Conservation (phyloP, 2,888 invertebrate species). For the Trachelus troglodyta region DNA sequence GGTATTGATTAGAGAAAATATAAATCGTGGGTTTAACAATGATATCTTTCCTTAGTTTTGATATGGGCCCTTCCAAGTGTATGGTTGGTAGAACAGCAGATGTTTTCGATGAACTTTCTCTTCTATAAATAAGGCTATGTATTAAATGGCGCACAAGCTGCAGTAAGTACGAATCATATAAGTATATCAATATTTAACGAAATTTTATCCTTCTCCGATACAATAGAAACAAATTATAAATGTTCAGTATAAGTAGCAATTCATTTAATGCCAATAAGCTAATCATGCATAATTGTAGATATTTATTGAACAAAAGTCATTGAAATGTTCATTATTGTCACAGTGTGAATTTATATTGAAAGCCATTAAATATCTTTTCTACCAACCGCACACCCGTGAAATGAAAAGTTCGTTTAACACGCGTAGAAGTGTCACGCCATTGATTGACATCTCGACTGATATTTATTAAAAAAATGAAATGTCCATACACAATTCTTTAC, state of each 20-base stretch:
- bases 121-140: background rate
- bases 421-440: conserved; percentile 7
- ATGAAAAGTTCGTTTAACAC: background rate
- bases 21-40: conserved; percentile 12
- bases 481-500: conserved; percentile 12
- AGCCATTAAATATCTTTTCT: background rate
- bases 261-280: background rate
- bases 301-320: no score
- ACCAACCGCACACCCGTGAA: conserved; percentile 10
- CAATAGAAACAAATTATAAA: background rate
- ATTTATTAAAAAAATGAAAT: conserved; percentile 9
- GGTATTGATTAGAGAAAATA: conserved; percentile 18
- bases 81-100: conserved; percentile 39
- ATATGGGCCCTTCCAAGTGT: conserved; percentile 27
- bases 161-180: background rate
- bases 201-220: background rate
- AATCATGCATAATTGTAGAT: background rate
- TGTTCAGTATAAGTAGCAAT: background rate
- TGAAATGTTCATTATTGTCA: no score
- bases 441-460: conserved; percentile 9
- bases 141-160: background rate
- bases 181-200: background rate
- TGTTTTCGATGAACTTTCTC: conserved; percentile 20
- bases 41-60: conserved; percentile 22
- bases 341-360: no score